Conservation (phyloP, 2,113 vertebrate genomes). For the Ciconia boyciana region DNA sequence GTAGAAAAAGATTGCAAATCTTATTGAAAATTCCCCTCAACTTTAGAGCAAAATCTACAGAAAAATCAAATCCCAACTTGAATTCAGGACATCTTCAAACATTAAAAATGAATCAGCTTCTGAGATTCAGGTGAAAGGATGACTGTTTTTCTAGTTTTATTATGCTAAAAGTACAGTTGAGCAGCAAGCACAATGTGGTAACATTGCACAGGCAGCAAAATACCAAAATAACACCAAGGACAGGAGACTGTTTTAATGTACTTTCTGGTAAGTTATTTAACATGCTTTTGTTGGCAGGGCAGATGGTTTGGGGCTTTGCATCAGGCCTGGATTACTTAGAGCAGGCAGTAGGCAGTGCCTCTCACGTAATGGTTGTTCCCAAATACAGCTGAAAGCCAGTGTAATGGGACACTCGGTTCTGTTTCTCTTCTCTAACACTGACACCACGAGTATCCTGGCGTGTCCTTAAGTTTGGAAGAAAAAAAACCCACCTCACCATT, state of each 20-base stretch:
- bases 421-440: slow-evolving; percentile 53
- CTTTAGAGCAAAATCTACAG: background rate
- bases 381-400: background rate
- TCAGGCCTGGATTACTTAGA: slow-evolving; percentile 42
- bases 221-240: slow-evolving; percentile 45
- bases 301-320: slow-evolving; percentile 51
- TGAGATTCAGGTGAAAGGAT: background rate
- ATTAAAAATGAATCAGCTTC: background rate
- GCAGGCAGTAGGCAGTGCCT: slow-evolving; percentile 56
- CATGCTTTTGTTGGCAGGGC: slow-evolving; percentile 60
- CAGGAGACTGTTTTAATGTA: slow-evolving; percentile 45
- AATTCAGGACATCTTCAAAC: background rate
- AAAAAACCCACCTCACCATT: background rate
- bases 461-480: background rate
- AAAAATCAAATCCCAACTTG: background rate
- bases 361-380: slow-evolving; percentile 44
- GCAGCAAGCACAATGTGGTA: slow-evolving; percentile 18
- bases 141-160: background rate
- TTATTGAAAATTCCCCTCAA: background rate
- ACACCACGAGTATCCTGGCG: background rate
- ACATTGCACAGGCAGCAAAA: slow-evolving; percentile 47
- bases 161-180: background rate
- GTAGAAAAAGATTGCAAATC: background rate
- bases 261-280: slow-evolving; percentile 70
- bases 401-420: slow-evolving; percentile 35